Conservation (phyloP, 2,113 vertebrate genomes). For the Myotis lucifugus region DNA sequence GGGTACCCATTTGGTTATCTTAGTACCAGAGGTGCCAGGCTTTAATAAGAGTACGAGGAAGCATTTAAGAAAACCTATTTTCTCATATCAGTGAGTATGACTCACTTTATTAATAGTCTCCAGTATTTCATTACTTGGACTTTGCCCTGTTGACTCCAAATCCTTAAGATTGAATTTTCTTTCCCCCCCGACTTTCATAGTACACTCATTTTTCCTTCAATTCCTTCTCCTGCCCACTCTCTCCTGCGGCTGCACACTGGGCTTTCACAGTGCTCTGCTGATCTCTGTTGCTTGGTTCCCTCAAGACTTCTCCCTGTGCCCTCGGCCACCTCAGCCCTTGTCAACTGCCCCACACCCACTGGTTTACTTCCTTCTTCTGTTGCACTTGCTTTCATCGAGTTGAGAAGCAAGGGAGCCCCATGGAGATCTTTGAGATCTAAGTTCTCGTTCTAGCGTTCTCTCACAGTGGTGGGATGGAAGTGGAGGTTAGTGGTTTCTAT, state of each 20-base stretch:
- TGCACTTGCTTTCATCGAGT: background rate
- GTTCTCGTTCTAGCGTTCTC: background rate
- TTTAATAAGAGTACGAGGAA: background rate
- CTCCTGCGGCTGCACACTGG: background rate
- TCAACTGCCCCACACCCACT: background rate
- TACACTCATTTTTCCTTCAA: background rate
- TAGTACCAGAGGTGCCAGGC: background rate
- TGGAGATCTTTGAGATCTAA: slow-evolving; percentile 1
- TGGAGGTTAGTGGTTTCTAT: background rate
- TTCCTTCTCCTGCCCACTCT: background rate
- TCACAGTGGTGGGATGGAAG: background rate
- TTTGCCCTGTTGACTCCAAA: background rate
- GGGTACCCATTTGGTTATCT: background rate
- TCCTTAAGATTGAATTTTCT: background rate
- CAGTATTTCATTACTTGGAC: background rate
- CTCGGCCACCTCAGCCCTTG: background rate
- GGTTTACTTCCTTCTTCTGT: background rate
- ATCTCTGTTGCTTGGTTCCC: background rate
- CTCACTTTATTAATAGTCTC: background rate
- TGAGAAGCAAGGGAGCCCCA: background rate
- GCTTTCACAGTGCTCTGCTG: background rate
- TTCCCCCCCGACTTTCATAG: background rate
- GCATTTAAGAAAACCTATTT: background rate
- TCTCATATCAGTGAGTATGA: background rate
- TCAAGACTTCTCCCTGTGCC: background rate